Percentiles rank a stretch among this genome's conserved stretches.
Conservation (phyloP, 2,797 vertebrate genomes). For the Macrochelys suwanniensis region DNA sequence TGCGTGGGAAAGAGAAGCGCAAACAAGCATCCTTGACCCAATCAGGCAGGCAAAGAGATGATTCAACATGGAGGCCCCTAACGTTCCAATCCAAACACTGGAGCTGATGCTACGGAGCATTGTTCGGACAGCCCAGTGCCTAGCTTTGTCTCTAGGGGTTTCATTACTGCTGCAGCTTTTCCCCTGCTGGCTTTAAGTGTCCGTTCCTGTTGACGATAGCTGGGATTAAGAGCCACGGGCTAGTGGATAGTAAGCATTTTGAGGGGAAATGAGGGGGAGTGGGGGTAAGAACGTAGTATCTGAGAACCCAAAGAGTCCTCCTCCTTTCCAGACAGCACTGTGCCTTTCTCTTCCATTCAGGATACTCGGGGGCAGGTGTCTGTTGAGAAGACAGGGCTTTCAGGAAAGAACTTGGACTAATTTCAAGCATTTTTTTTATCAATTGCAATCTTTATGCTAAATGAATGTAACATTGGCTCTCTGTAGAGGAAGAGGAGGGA, state of each 20-base stretch:
- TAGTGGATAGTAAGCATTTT: neutral
- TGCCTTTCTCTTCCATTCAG: neutral
- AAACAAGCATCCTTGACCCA: neutral
- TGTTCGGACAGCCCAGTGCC: neutral
- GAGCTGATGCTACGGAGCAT: neutral
- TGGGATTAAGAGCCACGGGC: neutral
- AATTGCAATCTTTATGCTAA: conserved; percentile 43
- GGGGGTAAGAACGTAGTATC: neutral
- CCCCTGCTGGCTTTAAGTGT: neutral
- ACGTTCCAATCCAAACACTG: neutral
- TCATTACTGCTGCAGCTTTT: conserved; percentile 14
- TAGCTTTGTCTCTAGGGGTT: neutral
- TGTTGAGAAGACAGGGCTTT: neutral
- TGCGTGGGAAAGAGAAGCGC: conserved; percentile 5
- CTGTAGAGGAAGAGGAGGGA: conserved; percentile 7
- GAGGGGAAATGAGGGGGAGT: neutral
- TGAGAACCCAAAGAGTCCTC: conserved; percentile 33
- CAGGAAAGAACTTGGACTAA: no score
- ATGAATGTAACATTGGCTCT: neutral
- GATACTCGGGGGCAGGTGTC: neutral
- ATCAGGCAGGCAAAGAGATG: neutral
- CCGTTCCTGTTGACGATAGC: neutral
- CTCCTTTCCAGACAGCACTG: neutral
- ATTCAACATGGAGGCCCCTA: conserved; percentile 32
- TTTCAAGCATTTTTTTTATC: conserved; percentile 29